A percentile compares a stretch with the other conserved stretches of the same genome.
phyloP scores from a whole-genome alignment of 2,113 vertebrate genomes.

The Cololabis saira region DNA sequence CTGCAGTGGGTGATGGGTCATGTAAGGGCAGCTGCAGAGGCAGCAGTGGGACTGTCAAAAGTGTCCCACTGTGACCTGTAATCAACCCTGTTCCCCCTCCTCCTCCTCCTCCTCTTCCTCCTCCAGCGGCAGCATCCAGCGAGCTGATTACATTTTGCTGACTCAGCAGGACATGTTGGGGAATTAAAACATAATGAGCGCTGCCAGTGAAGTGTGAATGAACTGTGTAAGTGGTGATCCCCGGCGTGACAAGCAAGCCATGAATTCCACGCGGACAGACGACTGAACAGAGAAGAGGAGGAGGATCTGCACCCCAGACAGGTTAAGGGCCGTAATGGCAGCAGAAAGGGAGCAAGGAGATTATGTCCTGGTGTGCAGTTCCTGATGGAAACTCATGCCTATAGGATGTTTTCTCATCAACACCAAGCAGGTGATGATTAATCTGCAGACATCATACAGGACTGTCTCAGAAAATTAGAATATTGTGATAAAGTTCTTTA shows the following conservation, averaged over 20 bases:
- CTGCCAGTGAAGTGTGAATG: slow-evolving; percentile 42
- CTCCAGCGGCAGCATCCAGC: slow-evolving; percentile 1
- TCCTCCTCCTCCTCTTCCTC: slow-evolving; percentile 7
- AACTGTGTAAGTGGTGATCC: slow-evolving; percentile 20
- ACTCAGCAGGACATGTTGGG: slow-evolving; percentile 45
- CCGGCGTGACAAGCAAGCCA: not conserved
- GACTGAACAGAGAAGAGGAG: not conserved
- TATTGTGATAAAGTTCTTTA: too few relatives aligned
- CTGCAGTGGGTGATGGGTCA: too few relatives aligned
- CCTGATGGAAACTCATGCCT: too few relatives aligned
- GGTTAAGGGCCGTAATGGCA: slow-evolving; percentile 47
- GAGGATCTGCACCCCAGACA: not conserved
- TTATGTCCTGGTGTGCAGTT: not conserved
- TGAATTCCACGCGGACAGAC: not conserved
- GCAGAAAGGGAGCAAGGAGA: slow-evolving; percentile 22
- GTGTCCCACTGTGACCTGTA: slow-evolving; percentile 34
- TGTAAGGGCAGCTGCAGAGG: too few relatives aligned
- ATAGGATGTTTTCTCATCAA: too few relatives aligned
- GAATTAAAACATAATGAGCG: slow-evolving; percentile 23
- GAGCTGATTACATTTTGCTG: slow-evolving; percentile 47
- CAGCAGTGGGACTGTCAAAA: slow-evolving; percentile 9
- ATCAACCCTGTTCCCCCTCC: slow-evolving; percentile 37
- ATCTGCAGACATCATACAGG: too few relatives aligned
- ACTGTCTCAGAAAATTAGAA: too few relatives aligned
- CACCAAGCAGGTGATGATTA: too few relatives aligned